These are phyloP conservation scores for Proterorhinus semilunaris DNA, from an alignment of 2,113 vertebrate species.

Conservation along the genomic window DNA sequence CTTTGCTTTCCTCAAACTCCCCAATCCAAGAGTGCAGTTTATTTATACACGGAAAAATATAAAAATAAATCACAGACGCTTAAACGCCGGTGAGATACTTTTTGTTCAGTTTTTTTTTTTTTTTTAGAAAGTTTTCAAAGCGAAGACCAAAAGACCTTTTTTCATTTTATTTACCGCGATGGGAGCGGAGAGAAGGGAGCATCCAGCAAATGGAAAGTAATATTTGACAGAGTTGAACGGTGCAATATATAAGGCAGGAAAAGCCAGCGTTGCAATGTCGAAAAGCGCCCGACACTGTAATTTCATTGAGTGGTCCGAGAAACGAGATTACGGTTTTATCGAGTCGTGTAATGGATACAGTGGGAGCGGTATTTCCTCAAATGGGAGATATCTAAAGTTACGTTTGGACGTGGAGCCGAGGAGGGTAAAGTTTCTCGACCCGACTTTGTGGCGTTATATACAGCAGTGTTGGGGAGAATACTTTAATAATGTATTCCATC, in stretches of 20 bases:
- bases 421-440: conserved; percentile 55
- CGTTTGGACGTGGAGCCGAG: background rate
- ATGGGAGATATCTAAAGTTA: background rate
- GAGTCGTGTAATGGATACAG: conserved; percentile 46
- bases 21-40: conserved; percentile 15
- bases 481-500: conserved; percentile 21
- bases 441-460: conserved; percentile 35
- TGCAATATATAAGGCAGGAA: conserved; percentile 43
- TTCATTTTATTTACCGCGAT: conserved; percentile 59
- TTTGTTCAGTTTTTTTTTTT: conserved; percentile 42
- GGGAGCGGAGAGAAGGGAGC: conserved; percentile 36
- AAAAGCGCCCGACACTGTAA: conserved; percentile 36
- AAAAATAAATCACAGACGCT: conserved; percentile 19
- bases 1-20: background rate
- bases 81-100: conserved; percentile 39
- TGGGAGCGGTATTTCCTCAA: conserved; percentile 45
- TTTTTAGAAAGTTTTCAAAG: conserved; percentile 55
- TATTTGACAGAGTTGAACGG: conserved; percentile 45
- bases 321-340: conserved; percentile 61
- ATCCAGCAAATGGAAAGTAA: conserved; percentile 50
- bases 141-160: conserved; percentile 57
- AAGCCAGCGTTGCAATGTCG: conserved; percentile 26
- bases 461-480: conserved; percentile 34
- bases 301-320: conserved; percentile 58
- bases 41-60: conserved; percentile 10